Conservation (phyloP, 2,888 invertebrate genomes). For the Aporophyla nigra region DNA sequence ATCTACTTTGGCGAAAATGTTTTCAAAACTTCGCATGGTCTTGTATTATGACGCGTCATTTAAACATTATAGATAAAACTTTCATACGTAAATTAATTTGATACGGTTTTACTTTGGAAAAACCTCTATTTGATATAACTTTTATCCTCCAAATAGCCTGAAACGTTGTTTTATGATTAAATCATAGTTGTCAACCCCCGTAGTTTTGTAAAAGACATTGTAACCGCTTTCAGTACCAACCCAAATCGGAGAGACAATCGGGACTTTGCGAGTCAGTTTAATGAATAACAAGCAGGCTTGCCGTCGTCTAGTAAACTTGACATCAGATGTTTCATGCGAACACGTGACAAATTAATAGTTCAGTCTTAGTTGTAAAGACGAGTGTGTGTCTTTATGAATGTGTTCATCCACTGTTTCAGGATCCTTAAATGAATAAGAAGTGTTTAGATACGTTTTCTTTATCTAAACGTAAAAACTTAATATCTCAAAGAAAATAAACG, state of each 20-base stretch:
- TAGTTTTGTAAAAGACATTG: too few relatives aligned
- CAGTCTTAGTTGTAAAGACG: neutral
- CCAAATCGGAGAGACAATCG: neutral
- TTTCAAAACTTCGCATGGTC: neutral
- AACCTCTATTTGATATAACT: neutral
- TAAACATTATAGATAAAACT: neutral
- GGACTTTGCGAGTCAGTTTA: neutral
- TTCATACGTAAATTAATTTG: neutral
- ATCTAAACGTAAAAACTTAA: neutral
- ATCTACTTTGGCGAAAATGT: neutral
- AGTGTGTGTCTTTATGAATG: neutral
- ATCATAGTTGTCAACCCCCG: neutral
- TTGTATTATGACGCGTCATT: neutral
- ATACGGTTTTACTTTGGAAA: neutral
- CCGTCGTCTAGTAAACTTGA: neutral
- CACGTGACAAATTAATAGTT: too few relatives aligned
- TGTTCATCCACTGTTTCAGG: neutral
- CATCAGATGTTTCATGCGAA: neutral
- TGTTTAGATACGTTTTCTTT: too few relatives aligned
- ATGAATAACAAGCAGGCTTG: neutral
- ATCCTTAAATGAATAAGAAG: neutral
- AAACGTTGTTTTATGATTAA: slow-evolving; percentile 4
- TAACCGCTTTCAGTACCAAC: too few relatives aligned
- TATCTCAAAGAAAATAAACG: neutral
- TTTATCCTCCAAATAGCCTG: neutral